Conservation (phyloP, 2,888 invertebrate species). For the Synergus japonicus region DNA sequence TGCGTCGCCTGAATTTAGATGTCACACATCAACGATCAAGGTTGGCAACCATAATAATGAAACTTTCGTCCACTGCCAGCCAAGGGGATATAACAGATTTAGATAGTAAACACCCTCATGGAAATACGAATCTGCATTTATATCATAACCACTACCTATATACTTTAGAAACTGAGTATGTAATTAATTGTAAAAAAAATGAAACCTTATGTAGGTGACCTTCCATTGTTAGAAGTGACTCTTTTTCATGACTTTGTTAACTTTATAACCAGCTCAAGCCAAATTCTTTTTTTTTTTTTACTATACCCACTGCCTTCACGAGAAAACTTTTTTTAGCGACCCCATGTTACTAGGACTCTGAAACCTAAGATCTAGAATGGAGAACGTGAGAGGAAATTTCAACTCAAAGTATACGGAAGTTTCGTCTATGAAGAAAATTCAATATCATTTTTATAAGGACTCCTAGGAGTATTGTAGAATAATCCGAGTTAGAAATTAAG, state of each 20-base stretch:
- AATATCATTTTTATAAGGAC: conserved; percentile 11
- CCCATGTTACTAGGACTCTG: conserved; percentile 20
- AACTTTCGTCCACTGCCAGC: not conserved
- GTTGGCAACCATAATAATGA: conserved; percentile 19
- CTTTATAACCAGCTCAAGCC: not conserved
- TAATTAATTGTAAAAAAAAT: not conserved
- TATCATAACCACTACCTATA: not conserved
- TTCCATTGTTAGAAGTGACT: not conserved
- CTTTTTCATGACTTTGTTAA: not conserved
- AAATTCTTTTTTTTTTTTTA: not conserved
- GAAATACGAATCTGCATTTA: not conserved
- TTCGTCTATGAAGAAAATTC: conserved; percentile 29
- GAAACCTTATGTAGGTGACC: too few species aligned
- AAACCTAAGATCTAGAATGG: conserved; percentile 16
- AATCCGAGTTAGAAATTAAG: conserved; percentile 24
- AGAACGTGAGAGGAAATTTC: conserved; percentile 31
- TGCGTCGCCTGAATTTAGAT: conserved; percentile 8
- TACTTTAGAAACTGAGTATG: not conserved
- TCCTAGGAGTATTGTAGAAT: conserved; percentile 9
- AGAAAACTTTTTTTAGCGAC: conserved; percentile 1
- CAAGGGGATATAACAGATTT: conserved; percentile 17
- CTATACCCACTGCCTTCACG: not conserved
- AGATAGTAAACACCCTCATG: not conserved
- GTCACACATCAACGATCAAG: conserved; percentile 13
- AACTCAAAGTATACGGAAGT: conserved; percentile 1